phyloP scores from a whole-genome alignment of 2,113 vertebrate genomes.

The Cardinalis cardinalis region DNA sequence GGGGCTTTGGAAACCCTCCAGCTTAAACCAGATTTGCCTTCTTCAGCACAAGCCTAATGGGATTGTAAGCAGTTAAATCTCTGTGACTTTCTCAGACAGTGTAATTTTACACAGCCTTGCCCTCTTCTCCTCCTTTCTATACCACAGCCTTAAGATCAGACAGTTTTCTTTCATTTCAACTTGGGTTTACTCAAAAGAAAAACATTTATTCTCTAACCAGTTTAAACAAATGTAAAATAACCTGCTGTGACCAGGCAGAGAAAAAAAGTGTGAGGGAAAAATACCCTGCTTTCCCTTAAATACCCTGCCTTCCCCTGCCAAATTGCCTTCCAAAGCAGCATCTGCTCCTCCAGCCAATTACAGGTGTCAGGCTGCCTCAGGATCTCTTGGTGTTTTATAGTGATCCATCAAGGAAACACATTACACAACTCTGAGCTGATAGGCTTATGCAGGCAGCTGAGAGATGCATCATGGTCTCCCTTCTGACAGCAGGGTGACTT shows the following conservation, averaged over 20 bases:
- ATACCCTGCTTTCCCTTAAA: background rate
- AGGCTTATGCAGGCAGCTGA: background rate
- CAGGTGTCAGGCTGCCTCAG: background rate
- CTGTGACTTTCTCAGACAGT: background rate
- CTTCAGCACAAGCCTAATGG: background rate
- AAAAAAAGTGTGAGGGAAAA: background rate
- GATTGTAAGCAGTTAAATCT: conserved; percentile 9
- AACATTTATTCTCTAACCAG: background rate
- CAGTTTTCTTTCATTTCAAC: background rate
- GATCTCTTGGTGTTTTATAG: background rate
- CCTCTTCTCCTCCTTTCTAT: background rate
- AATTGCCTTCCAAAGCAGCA: background rate
- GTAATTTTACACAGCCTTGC: background rate
- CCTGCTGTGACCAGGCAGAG: background rate
- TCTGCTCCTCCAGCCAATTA: background rate
- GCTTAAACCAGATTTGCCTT: background rate
- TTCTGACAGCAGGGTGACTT: accelerated
- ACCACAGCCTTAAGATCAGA: background rate
- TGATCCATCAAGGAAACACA: background rate
- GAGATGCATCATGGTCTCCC: background rate
- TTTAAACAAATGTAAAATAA: background rate
- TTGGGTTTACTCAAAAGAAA: background rate
- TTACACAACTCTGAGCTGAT: background rate
- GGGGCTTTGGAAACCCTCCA: background rate
- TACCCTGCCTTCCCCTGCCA: background rate